These are phyloP conservation scores for Muschampia plurimacula DNA, from an alignment of 2,888 invertebrate species.

Conservation along the genomic window DNA sequence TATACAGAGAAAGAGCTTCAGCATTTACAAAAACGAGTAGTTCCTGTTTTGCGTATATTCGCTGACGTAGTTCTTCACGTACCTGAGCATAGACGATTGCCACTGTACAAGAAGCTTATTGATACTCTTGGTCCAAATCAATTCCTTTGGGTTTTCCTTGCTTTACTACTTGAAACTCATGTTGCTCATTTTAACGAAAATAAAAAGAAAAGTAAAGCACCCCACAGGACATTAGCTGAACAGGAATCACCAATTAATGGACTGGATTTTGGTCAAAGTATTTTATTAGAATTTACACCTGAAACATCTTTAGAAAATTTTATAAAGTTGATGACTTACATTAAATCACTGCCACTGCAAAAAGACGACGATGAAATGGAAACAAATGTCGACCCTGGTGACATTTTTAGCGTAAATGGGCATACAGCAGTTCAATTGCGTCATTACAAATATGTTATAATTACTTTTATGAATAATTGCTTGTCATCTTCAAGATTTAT, in stretches of 20 bases:
- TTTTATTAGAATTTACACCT: conserved; percentile 89
- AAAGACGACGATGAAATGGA: conserved; percentile 82
- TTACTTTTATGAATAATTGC: conserved; percentile 90
- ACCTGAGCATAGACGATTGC: conserved; percentile 95
- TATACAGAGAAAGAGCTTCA: conserved; percentile 68
- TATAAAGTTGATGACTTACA: conserved; percentile 87
- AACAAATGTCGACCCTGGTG: conserved; percentile 68
- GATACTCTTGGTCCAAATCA: conserved; percentile 88
- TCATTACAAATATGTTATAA: conserved; percentile 93
- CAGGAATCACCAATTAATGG: conserved; percentile 83
- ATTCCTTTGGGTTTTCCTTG: conserved; percentile 90
- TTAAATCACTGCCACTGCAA: conserved; percentile 88
- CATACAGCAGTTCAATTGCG: conserved; percentile 91
- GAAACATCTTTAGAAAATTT: conserved; percentile 87
- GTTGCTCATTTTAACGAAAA: conserved; percentile 84
- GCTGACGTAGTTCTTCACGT: conserved; percentile 96
- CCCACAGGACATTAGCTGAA: conserved; percentile 63
- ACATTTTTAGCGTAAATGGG: conserved; percentile 87
- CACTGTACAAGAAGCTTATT: conserved; percentile 92
- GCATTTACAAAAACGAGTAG: conserved; percentile 77
- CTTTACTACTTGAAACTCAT: conserved; percentile 90
- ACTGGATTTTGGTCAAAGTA: conserved; percentile 88
- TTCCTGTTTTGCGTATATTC: conserved; percentile 94
- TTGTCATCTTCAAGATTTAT: conserved; percentile 89
- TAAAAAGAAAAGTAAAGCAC: conserved; percentile 67